Conservation (phyloP, 2,888 invertebrate genomes). For the Meganola albula region DNA sequence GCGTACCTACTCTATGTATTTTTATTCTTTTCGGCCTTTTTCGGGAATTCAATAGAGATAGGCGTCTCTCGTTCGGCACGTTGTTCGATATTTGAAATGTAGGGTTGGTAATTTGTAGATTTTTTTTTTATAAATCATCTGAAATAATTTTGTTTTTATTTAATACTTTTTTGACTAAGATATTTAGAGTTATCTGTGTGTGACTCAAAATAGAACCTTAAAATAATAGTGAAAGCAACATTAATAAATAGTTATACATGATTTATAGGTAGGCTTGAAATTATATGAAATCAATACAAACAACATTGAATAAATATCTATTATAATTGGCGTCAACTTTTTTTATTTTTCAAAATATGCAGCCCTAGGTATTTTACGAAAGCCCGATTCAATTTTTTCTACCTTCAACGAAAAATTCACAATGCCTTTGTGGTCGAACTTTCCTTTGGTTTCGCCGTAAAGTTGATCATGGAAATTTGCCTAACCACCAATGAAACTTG, state of each 20-base stretch:
- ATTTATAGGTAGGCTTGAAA: neutral
- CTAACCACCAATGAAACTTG: constrained; percentile 55
- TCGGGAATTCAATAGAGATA: constrained; percentile 74
- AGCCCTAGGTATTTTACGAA: too few species aligned
- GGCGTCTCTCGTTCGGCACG: constrained; percentile 63
- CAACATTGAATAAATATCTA: too few species aligned
- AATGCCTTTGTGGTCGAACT: constrained; percentile 58
- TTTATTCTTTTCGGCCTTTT: constrained; percentile 66
- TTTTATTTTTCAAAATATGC: too few species aligned
- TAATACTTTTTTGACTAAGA: too few species aligned
- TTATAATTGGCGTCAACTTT: too few species aligned
- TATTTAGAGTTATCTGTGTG: too few species aligned
- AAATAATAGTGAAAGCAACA: too few species aligned
- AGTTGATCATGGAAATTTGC: constrained; percentile 61
- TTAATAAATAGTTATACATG: too few species aligned
- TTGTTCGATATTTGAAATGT: constrained; percentile 63
- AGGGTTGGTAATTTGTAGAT: constrained; percentile 44
- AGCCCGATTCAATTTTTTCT: constrained; percentile 59
- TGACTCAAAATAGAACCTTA: too few species aligned
- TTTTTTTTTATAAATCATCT: neutral
- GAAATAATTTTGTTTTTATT: neutral
- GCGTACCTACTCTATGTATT: constrained; percentile 34
- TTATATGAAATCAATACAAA: too few species aligned
- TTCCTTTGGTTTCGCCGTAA: constrained; percentile 66
- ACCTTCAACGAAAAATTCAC: constrained; percentile 60